Evolutionary conservation across 2,113 vertebrate genomes (phyloP), one percentile per base, ranked within the genome.

Genomic region (Syngnathus scovelli): DNA sequence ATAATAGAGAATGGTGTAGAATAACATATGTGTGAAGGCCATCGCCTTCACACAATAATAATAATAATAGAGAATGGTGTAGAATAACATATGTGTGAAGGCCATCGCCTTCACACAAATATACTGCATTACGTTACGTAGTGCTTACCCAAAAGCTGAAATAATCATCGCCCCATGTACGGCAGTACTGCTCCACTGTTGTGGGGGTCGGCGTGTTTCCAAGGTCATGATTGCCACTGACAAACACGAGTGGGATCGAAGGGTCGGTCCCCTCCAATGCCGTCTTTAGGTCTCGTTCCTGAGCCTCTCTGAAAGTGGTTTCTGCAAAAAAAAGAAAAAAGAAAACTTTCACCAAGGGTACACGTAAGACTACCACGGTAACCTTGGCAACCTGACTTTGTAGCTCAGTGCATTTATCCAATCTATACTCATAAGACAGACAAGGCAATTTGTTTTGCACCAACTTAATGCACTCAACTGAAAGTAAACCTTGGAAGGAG

Each of bases 211-310:
- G 96, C 11, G 83, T 56, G 61, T 99, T 98, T 71, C 95, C 95
- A 44, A 98, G 68, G 62, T 98, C 96, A 0, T 98, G 97, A 80
- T 99, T 99, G 71, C 96, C 96, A 18, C 96, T 98, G 90, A 97
- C 95, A 0, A 98, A 92, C 16, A 98, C 92, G 68, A 98, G 80
- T 0, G 96, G 96, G 76, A 98, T 95, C 64, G 91, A 89, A 1
- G 82, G 79, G 79, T 94, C 78, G 0, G 92, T 85, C 2, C 49
- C 84, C 58, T 75, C 86, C 72, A 99, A 86, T 19, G 87, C 90
- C 0, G 58, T 85, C 88, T 95, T 96, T 74, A 98, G 84, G 84
- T 98, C 96, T 55, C 46, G 81, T 37, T 93, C 93, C 83, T 99
- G 96, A 2, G 77, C 90, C 66, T 92, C 88, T 74, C 91, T 89